A percentile compares a stretch with the other conserved stretches of the same genome.
Conservation (phyloP, 1,140 invertebrate species). For the Chelonus insularis region DNA sequence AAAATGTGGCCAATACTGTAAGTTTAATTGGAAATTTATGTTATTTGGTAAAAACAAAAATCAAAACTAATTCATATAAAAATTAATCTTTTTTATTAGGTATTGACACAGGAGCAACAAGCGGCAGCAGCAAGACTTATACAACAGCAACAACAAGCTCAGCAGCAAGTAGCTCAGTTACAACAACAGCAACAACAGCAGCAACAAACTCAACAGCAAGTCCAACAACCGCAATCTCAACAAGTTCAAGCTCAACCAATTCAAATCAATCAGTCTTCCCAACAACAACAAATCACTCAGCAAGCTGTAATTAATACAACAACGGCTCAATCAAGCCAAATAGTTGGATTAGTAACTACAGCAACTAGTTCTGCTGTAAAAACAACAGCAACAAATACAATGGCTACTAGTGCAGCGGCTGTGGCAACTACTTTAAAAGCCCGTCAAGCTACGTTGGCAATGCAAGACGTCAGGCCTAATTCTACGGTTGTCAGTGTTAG, state of each 20-base stretch:
- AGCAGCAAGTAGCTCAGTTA: conserved; percentile 37
- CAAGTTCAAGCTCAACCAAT: conserved; percentile 3
- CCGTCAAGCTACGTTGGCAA: conserved; percentile 40
- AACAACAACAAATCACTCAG: conserved; percentile 32
- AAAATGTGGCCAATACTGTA: conserved; percentile 53
- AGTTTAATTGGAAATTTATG: conserved; percentile 18
- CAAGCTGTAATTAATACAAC: conserved; percentile 32
- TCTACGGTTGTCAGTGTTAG: conserved; percentile 48
- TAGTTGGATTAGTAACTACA: conserved; percentile 39
- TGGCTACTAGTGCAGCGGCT: conserved; percentile 36
- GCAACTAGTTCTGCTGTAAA: conserved; percentile 44
- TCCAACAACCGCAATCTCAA: conserved; percentile 25
- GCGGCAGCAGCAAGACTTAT: conserved; percentile 46
- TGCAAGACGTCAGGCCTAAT: conserved; percentile 47
- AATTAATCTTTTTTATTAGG: conserved; percentile 31
- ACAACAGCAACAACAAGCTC: conserved; percentile 43
- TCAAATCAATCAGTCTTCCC: conserved; percentile 10
- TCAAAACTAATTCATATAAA: too few species aligned
- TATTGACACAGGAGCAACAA: conserved; percentile 53
- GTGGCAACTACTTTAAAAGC: conserved; percentile 44
- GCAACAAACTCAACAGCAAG: conserved; percentile 28
- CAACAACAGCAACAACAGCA: conserved; percentile 34
- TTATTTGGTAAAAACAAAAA: too few species aligned
- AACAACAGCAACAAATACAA: conserved; percentile 42
- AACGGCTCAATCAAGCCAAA: conserved; percentile 41